phyloP scores from a whole-genome alignment of 2,888 invertebrate genomes.

The Dolichomitus sp. region DNA sequence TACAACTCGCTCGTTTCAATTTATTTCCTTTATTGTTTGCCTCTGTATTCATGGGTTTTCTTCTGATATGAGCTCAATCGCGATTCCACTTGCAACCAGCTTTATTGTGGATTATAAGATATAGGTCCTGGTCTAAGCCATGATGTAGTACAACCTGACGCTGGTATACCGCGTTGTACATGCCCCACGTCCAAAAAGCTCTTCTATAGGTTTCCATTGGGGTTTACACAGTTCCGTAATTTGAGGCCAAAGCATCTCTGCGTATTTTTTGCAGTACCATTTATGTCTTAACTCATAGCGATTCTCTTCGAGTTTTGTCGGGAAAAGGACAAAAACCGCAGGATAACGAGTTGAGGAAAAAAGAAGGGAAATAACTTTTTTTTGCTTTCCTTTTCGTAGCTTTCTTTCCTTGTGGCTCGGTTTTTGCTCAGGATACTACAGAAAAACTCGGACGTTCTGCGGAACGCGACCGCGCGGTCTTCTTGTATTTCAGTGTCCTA shows the following conservation, averaged over 20 bases:
- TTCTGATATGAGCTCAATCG: neutral
- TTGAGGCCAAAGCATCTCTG: slow-evolving; percentile 12
- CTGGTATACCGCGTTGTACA: neutral
- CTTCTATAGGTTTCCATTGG: neutral
- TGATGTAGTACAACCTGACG: slow-evolving; percentile 7
- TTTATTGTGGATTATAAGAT: slow-evolving; percentile 24
- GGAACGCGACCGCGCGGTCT: neutral
- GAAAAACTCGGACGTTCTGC: slow-evolving; percentile 15
- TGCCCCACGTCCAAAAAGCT: neutral
- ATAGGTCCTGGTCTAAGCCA: neutral
- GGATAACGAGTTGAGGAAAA: slow-evolving; percentile 51
- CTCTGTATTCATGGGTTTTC: neutral
- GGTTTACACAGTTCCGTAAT: slow-evolving; percentile 14
- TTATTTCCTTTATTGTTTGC: slow-evolving; percentile 3
- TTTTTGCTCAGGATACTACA: neutral
- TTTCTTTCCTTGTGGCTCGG: neutral
- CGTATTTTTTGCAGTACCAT: neutral
- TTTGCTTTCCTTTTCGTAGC: neutral
- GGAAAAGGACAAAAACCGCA: slow-evolving; percentile 20
- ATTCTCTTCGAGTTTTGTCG: neutral
- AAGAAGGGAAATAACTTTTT: slow-evolving; percentile 39
- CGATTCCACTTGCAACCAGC: slow-evolving; percentile 2
- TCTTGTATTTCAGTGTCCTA: slow-evolving; percentile 5
- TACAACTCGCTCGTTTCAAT: slow-evolving; percentile 12
- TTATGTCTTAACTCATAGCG: neutral